Evolutionary conservation across 2,113 vertebrate genomes (phyloP).

Genomic region (Peromyscus polionotus): DNA sequence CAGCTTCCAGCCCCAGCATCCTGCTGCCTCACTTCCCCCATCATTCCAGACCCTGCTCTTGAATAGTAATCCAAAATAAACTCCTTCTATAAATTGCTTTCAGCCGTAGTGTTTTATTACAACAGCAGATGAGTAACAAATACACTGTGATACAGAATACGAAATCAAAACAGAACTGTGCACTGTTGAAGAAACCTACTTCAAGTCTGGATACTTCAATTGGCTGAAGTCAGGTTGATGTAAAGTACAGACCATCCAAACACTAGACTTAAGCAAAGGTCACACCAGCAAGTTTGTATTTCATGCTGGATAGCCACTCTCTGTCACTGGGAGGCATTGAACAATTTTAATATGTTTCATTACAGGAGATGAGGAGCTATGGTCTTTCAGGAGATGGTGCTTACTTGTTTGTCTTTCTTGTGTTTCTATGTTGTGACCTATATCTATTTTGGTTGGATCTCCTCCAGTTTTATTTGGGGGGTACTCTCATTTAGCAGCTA

Average conservation of each 20-base stretch:
- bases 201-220: neutral
- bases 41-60: neutral
- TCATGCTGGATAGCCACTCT: neutral
- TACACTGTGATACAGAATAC: neutral
- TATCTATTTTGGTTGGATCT: neutral
- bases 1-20: no score
- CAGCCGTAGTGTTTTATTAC: neutral
- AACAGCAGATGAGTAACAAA: neutral
- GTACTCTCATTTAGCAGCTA: neutral
- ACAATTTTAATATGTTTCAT: neutral
- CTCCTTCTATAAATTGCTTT: no score
- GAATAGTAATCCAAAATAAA: neutral
- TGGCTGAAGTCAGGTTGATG: neutral
- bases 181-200: neutral
- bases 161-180: neutral
- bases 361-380: neutral
- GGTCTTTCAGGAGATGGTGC: neutral
- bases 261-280: neutral
- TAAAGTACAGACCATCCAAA: neutral
- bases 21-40: neutral
- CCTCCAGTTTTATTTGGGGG: neutral
- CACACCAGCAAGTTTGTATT: neutral
- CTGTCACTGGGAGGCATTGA: neutral
- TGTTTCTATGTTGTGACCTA: neutral
- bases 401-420: neutral